phyloP scores from a whole-genome alignment of 2,797 vertebrate species.

The Hoplostethus mediterraneus region DNA sequence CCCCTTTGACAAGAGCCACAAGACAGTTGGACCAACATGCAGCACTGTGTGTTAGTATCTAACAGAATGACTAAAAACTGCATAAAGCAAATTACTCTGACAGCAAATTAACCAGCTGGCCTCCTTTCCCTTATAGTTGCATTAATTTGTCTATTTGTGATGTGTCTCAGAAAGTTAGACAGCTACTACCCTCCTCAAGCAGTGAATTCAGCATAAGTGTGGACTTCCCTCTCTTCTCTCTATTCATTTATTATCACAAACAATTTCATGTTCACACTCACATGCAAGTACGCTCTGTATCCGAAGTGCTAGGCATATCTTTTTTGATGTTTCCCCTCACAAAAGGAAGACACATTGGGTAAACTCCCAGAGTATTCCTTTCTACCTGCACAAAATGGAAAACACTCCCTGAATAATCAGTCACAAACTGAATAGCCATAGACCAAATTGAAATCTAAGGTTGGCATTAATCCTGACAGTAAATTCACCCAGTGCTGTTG shows the following conservation, averaged over 20 bases:
- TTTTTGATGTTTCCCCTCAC: neutral
- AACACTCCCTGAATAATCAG: conserved; percentile 54
- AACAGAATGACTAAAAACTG: conserved; percentile 39
- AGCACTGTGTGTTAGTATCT: neutral
- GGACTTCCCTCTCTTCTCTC: conserved; percentile 8
- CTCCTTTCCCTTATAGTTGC: conserved; percentile 23
- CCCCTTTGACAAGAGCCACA: conserved; percentile 55
- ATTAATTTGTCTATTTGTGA: conserved; percentile 40
- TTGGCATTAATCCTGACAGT: conserved; percentile 75
- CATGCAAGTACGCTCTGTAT: conserved; percentile 11
- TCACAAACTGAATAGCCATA: conserved; percentile 60
- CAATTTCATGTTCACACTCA: conserved; percentile 37
- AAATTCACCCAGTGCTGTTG: conserved; percentile 57
- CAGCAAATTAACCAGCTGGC: neutral
- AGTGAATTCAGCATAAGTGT: conserved; percentile 14
- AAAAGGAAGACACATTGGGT: conserved; percentile 25
- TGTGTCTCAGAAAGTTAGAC: conserved; percentile 25
- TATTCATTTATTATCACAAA: conserved; percentile 39
- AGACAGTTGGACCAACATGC: conserved; percentile 34
- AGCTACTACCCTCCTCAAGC: conserved; percentile 15
- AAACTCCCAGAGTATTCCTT: conserved; percentile 13
- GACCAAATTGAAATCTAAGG: conserved; percentile 64
- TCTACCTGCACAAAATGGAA: conserved; percentile 31
- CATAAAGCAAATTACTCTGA: conserved; percentile 37
- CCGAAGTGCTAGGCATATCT: conserved; percentile 10